Percentiles rank a stretch among this genome's conserved stretches.
phyloP scores from a whole-genome alignment of 1,140 invertebrate genomes.

The Apocrypta bakeri region DNA sequence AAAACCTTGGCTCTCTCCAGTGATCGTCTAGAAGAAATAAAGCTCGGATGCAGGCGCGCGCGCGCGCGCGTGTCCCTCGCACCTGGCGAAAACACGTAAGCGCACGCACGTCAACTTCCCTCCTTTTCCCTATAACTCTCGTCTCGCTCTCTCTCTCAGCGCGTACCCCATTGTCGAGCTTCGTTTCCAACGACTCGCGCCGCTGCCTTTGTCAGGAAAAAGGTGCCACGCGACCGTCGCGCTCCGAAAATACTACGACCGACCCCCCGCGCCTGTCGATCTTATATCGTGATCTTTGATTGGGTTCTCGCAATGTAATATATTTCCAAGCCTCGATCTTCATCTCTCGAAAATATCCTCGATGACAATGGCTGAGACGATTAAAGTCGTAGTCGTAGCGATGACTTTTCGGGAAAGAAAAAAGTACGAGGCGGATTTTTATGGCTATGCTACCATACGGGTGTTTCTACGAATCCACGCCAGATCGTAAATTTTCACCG shows the following conservation, averaged over 20 bases:
- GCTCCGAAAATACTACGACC: neutral
- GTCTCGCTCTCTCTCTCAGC: neutral
- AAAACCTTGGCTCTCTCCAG: constrained; percentile 17
- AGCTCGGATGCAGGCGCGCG: constrained; percentile 27
- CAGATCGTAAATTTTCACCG: constrained; percentile 5
- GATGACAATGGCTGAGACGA: constrained; percentile 31
- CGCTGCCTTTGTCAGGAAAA: constrained; percentile 34
- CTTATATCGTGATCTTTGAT: constrained; percentile 29
- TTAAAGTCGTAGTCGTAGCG: constrained; percentile 35
- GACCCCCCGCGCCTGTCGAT: constrained; percentile 11
- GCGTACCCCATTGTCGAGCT: constrained; percentile 41
- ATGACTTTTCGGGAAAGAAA: constrained; percentile 1
- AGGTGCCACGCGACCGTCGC: constrained; percentile 48
- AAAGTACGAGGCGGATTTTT: constrained; percentile 5
- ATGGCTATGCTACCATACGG: neutral
- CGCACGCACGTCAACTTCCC: neutral
- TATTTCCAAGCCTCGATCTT: constrained; percentile 29
- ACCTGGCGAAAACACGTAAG: neutral
- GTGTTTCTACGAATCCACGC: neutral
- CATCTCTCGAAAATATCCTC: constrained; percentile 20
- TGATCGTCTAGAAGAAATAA: constrained; percentile 40
- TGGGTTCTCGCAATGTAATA: constrained; percentile 32
- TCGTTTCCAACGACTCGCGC: constrained; percentile 42
- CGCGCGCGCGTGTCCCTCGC: constrained; percentile 21
- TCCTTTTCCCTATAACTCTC: constrained; percentile 43